phyloP scores from a whole-genome alignment of 2,113 vertebrate genomes.

The Daphoenositta chrysoptera region DNA sequence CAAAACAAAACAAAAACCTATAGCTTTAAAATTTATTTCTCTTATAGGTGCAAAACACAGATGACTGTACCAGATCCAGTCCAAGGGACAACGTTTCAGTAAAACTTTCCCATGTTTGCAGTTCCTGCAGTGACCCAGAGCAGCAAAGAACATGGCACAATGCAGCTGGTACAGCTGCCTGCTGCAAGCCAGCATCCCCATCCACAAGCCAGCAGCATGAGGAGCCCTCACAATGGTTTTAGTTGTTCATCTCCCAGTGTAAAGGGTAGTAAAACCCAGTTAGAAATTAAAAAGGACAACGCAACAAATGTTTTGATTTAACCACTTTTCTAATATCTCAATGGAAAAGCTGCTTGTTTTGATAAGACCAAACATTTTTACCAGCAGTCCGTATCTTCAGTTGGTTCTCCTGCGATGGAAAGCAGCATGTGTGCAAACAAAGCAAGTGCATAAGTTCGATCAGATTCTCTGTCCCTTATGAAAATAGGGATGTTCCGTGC shows the following conservation, averaged over 20 bases:
- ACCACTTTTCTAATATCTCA: neutral
- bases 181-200: neutral
- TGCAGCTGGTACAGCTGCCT: neutral
- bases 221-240: neutral
- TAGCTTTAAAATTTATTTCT: neutral
- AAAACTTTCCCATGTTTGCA: neutral
- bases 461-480: neutral
- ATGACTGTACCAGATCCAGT: neutral
- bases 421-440: neutral
- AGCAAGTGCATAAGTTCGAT: neutral
- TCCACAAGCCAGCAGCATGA: fast-evolving
- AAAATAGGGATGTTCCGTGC: neutral
- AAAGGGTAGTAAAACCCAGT: neutral
- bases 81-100: neutral
- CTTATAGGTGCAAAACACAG: neutral
- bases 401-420: neutral
- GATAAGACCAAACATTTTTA: neutral
- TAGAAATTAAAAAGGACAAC: neutral
- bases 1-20: neutral
- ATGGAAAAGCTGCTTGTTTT: neutral
- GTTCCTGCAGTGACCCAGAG: neutral
- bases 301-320: neutral
- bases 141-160: neutral
- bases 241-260: neutral
- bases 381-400: neutral